Evolutionary conservation across 2,888 invertebrate genomes (phyloP), one percentile per base, ranked within the genome.

Genomic region (Acrobasis repandana): DNA sequence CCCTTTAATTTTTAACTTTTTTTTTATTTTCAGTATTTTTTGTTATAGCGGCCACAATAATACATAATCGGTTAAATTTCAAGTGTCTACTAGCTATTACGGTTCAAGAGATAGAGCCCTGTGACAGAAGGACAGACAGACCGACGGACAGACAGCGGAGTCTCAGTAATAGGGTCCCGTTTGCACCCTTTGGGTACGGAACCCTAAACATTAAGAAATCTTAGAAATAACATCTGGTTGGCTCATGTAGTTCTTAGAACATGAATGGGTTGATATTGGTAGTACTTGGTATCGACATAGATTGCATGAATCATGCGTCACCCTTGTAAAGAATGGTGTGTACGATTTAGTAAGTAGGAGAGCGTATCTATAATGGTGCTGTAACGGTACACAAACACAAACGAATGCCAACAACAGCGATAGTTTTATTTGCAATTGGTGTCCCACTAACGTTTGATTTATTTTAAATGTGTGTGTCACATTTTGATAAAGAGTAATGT

Each of bases 331-430:
- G 73, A 83, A 74, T 71, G 66, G 72, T 73, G 64, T 73, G 75
- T 70, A 62, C 57, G 63, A 66, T 64, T 69, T 67, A 66, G 75
- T 73, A 73, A 70, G 70, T 69, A 68, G 68, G 68, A 77, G 79
- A 77, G 74, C 67, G 73, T 74, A 68, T 71, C 62, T 51, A 18
- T 18, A 51, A 59, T 50, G 50, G 46, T 28, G n/a, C 10, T 68
- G 76, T 85, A 88, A 86, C 86, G 82, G 85, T 82, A 81, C 67
- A 68, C 63, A 75, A 81, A 81, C 67, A 68, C 63, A 75, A 81
- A 80, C 81, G 77, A 76, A 75, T 67, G 68, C 71, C 65, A 65
- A 65, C 65, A 65, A 65, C 69, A 70, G 69, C 70, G 69, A 74
- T 74, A 71, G 73, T 68, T 70, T 71, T 73, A 72, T 72, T 71